Evolutionary conservation across 1,140 invertebrate genomes (phyloP).

Genomic region (Pseudomyrmex pallidus): DNA sequence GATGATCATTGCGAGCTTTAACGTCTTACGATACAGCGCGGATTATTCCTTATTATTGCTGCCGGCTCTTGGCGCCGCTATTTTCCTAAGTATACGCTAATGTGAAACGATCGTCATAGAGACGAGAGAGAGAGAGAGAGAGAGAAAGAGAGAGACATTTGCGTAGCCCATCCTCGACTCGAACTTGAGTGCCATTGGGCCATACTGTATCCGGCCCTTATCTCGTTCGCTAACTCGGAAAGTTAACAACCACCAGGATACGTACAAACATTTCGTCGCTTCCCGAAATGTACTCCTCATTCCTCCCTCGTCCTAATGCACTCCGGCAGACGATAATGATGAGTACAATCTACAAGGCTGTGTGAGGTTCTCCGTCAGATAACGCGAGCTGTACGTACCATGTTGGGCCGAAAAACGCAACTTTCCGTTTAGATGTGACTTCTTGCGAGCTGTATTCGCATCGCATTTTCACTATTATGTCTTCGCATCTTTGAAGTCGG

Average conservation of each 20-base stretch:
- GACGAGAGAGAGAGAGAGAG: not conserved
- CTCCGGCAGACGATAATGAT: slow-evolving; percentile 61
- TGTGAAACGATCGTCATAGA: slow-evolving; percentile 20
- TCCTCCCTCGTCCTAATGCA: slow-evolving; percentile 26
- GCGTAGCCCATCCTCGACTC: slow-evolving; percentile 56
- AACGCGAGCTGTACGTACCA: slow-evolving; percentile 20
- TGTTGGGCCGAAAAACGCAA: not conserved
- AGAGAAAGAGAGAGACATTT: slow-evolving; percentile 41
- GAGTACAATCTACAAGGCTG: slow-evolving; percentile 22
- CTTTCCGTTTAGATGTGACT: not conserved
- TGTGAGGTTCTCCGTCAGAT: slow-evolving; percentile 15
- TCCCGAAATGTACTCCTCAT: slow-evolving; percentile 53
- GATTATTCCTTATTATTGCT: not conserved
- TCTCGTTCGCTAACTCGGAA: slow-evolving; percentile 69
- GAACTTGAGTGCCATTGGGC: slow-evolving; percentile 51
- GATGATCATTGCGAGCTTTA: not conserved
- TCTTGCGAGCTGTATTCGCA: slow-evolving; percentile 8
- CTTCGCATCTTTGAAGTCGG: slow-evolving; percentile 34
- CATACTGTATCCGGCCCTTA: slow-evolving; percentile 51
- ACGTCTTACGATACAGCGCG: not conserved
- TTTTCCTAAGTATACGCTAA: slow-evolving; percentile 40
- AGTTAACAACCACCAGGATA: slow-evolving; percentile 72
- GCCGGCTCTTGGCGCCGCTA: not conserved
- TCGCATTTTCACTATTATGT: slow-evolving; percentile 8
- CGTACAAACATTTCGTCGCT: slow-evolving; percentile 63